phyloP scores from a whole-genome alignment of 2,797 vertebrate species.

The Scomberomorus guttatus region DNA sequence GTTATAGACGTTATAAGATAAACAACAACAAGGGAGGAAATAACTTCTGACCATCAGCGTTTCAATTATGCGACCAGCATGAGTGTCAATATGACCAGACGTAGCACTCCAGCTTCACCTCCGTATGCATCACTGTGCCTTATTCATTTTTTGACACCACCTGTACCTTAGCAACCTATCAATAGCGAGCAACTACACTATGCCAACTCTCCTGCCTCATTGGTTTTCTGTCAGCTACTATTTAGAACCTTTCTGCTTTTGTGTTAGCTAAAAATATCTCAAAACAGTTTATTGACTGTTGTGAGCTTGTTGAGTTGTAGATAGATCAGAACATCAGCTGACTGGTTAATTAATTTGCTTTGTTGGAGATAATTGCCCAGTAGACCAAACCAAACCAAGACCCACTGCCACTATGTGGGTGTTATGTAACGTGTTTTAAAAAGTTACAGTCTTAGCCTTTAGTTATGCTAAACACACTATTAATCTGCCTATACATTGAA shows the following conservation, averaged over 20 bases:
- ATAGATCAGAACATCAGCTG: no score
- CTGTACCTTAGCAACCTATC: background rate
- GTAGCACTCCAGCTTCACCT: background rate
- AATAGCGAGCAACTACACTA: background rate
- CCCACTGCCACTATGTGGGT: background rate
- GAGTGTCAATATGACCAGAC: conserved; percentile 22
- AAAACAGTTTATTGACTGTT: background rate
- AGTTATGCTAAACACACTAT: conserved; percentile 5
- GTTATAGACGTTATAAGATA: conserved; percentile 12
- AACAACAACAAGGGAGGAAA: conserved; percentile 29
- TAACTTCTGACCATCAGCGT: conserved; percentile 2
- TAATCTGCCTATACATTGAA: background rate
- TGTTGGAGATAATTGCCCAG: background rate
- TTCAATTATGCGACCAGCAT: no score
- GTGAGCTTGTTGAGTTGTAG: no score
- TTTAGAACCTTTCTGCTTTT: background rate
- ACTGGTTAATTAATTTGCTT: no score
- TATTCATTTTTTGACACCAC: conserved; percentile 14
- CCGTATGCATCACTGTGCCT: background rate
- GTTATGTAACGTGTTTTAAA: background rate
- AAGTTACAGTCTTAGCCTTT: background rate
- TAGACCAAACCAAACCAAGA: background rate
- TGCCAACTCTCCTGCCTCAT: background rate
- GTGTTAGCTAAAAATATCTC: background rate
- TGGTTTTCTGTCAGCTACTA: background rate